These are phyloP conservation scores for Isaurus tuberculatus DNA, from an alignment of 92 coral and sea anemone species.

Conservation along the genomic window DNA sequence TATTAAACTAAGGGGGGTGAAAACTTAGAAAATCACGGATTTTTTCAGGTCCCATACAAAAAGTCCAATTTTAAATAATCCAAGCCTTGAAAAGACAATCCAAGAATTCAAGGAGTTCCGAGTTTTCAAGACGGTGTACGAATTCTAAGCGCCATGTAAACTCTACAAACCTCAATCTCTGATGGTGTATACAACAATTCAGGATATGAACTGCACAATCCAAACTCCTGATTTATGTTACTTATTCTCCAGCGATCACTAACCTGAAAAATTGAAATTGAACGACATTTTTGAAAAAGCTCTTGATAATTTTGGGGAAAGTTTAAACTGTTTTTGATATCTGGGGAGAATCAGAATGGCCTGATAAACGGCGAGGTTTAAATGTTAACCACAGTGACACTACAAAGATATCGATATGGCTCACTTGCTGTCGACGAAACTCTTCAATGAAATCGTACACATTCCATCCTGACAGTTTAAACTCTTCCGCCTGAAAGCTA, in stretches of 20 bases:
- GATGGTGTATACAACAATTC: slow-evolving; percentile 79
- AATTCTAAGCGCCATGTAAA: too few relatives aligned
- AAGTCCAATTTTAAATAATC: too few relatives aligned
- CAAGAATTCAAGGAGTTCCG: too few relatives aligned
- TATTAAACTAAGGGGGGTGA: too few relatives aligned
- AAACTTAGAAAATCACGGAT: too few relatives aligned
- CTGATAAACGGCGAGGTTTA: background rate
- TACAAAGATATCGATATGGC: background rate
- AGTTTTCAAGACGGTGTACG: too few relatives aligned
- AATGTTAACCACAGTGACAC: background rate
- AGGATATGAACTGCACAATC: slow-evolving; percentile 85
- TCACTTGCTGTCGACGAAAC: slow-evolving; percentile 83
- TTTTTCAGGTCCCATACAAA: too few relatives aligned
- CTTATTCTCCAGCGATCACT: slow-evolving; percentile 80
- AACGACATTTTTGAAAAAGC: background rate
- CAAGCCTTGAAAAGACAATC: too few relatives aligned
- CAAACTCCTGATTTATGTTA: slow-evolving; percentile 72
- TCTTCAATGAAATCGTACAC: slow-evolving; percentile 86
- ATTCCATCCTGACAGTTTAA: slow-evolving; percentile 84
- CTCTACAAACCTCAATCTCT: slow-evolving; percentile 76
- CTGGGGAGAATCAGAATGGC: too few relatives aligned
- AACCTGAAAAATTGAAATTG: slow-evolving; percentile 54
- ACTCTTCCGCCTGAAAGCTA: slow-evolving; percentile 69
- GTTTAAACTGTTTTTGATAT: too few relatives aligned
- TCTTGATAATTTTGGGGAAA: background rate